A percentile compares a stretch with the other conserved stretches of the same genome.
These are phyloP conservation scores for Sarcophaga bullata DNA, from an alignment of 1,140 invertebrate genomes.

Conservation along the genomic window DNA sequence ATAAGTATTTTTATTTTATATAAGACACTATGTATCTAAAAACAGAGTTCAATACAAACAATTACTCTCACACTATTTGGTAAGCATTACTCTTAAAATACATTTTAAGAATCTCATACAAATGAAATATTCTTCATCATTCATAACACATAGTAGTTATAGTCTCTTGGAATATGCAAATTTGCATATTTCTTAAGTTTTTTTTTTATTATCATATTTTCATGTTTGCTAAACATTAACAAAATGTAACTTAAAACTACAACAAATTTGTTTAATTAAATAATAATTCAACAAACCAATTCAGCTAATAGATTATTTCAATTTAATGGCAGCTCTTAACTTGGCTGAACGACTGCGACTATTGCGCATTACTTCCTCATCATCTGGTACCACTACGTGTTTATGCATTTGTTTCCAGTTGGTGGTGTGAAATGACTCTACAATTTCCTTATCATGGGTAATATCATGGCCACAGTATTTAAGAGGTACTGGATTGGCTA, in stretches of 20 bases:
- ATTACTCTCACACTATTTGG: too few relatives aligned
- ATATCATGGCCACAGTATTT: constrained; percentile 73
- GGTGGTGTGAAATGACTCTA: constrained; percentile 71
- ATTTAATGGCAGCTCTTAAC: constrained; percentile 82
- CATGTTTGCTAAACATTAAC: neutral
- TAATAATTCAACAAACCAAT: neutral
- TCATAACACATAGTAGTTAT: too few relatives aligned
- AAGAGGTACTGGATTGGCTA: constrained; percentile 74
- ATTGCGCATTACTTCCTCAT: constrained; percentile 81
- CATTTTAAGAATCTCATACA: too few relatives aligned
- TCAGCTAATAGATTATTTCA: constrained; percentile 56
- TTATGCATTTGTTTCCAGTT: constrained; percentile 84
- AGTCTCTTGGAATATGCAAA: too few relatives aligned
- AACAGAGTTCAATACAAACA: too few relatives aligned
- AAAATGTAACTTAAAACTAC: constrained; percentile 36
- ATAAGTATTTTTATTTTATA: too few relatives aligned
- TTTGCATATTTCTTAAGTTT: neutral
- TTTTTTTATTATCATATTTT: neutral
- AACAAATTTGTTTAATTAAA: neutral
- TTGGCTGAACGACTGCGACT: constrained; percentile 89
- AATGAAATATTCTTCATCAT: too few relatives aligned
- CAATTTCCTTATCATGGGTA: constrained; percentile 69
- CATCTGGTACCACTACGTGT: constrained; percentile 79
- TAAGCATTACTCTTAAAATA: too few relatives aligned
- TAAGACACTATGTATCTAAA: too few relatives aligned